These are phyloP conservation scores for Carabus problematicus DNA, from an alignment of 2,888 invertebrate species.

Conservation along the genomic window DNA sequence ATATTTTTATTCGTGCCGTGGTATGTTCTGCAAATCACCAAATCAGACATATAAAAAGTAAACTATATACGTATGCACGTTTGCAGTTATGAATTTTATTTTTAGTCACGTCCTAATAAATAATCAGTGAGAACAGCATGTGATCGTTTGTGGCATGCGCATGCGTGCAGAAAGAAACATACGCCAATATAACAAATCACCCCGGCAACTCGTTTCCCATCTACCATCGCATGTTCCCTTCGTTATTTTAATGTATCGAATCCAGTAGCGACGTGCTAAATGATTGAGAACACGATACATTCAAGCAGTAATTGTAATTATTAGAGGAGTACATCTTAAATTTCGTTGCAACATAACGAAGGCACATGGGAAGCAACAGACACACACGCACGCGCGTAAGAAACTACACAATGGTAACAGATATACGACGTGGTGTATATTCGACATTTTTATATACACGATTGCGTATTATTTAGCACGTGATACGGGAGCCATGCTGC, in stretches of 20 bases:
- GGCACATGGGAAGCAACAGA: too few species aligned
- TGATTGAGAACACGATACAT: conserved; percentile 40
- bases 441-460: conserved; percentile 15
- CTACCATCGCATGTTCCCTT: conserved; percentile 33
- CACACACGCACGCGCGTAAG: too few species aligned
- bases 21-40: too few species aligned
- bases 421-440: too few species aligned
- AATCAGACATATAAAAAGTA: too few species aligned
- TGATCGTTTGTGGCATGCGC: too few species aligned
- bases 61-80: too few species aligned
- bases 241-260: conserved; percentile 35
- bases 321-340: conserved; percentile 33
- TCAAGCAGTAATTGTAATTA: conserved; percentile 39
- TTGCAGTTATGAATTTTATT: too few species aligned
- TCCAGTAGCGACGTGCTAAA: conserved; percentile 39
- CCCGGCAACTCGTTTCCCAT: conserved; percentile 13
- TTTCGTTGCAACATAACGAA: conserved; percentile 8
- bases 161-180: conserved; percentile 13
- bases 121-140: too few species aligned
- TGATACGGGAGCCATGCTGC: conserved; percentile 19
- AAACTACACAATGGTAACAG: too few species aligned
- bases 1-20: too few species aligned
- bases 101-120: too few species aligned
- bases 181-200: conserved; percentile 35
- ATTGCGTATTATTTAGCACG: conserved; percentile 6